Conservation (phyloP, 2,113 vertebrate species). For the Turdus rufiventris region DNA sequence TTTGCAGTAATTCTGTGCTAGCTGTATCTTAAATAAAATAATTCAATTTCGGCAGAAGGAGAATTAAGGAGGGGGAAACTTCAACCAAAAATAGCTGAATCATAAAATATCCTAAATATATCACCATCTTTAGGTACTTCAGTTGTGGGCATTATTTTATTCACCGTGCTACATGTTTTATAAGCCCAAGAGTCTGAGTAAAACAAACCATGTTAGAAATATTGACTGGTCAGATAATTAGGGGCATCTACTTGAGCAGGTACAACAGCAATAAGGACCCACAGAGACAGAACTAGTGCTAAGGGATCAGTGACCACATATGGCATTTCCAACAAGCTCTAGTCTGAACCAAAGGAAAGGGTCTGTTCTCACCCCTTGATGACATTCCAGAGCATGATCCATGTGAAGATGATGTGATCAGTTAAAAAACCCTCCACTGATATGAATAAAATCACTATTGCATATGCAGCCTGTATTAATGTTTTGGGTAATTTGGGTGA, state of each 20-base stretch:
- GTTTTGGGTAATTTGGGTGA: not conserved
- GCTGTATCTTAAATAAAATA: slow-evolving; percentile 2
- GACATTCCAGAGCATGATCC: not conserved
- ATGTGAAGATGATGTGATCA: not conserved
- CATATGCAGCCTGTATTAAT: not conserved
- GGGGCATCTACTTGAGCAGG: not conserved
- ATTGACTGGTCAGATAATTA: not conserved
- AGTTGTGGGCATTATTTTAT: not conserved
- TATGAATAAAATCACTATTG: not conserved
- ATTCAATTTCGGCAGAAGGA: not conserved
- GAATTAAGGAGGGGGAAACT: not conserved
- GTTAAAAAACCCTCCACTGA: not conserved
- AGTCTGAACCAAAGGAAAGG: not conserved
- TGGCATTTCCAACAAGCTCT: not conserved
- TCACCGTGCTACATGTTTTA: not conserved
- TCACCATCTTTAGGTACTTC: not conserved
- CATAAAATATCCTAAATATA: not conserved
- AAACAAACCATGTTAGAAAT: not conserved
- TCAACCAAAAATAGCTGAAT: not conserved
- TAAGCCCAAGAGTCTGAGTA: not conserved
- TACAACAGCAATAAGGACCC: not conserved
- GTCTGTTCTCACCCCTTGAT: not conserved
- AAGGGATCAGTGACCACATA: not conserved
- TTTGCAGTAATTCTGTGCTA: not conserved
- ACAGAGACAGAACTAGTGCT: not conserved